These are phyloP conservation scores for Nemotelus nigrinus DNA, from an alignment of 2,888 invertebrate genomes.

Conservation along the genomic window DNA sequence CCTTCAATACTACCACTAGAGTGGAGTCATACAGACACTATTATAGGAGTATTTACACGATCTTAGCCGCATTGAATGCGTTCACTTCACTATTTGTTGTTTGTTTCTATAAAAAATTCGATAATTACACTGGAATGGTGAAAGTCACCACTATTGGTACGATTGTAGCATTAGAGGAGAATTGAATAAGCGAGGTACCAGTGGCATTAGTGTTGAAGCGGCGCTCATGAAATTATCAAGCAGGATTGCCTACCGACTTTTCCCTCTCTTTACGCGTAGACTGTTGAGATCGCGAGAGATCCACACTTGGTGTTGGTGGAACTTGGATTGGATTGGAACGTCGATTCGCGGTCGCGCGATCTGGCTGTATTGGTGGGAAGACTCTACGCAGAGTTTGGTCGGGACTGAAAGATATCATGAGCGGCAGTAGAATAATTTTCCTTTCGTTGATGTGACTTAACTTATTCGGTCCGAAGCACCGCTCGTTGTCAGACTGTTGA, in stretches of 20 bases:
- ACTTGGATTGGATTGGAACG: too few species aligned
- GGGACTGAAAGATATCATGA: conserved; percentile 43
- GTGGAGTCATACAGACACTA: neutral
- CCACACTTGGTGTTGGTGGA: too few species aligned
- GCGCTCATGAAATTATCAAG: neutral
- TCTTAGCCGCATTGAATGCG: conserved; percentile 8
- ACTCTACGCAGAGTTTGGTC: neutral
- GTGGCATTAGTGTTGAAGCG: neutral
- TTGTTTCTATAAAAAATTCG: conserved; percentile 7
- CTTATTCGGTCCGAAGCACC: conserved; percentile 48
- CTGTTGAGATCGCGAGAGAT: too few species aligned
- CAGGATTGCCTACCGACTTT: too few species aligned
- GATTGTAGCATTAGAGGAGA: neutral
- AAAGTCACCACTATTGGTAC: conserved; percentile 23
- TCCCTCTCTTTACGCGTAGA: too few species aligned
- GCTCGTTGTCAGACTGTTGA: conserved; percentile 36
- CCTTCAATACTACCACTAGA: conserved; percentile 1
- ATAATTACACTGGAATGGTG: conserved; percentile 17
- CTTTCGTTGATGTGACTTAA: conserved; percentile 53
- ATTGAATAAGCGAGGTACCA: neutral
- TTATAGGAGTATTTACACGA: conserved; percentile 3
- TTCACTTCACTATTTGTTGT: neutral
- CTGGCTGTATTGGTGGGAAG: conserved; percentile 13
- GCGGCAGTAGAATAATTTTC: conserved; percentile 53
- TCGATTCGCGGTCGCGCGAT: neutral